A percentile compares a stretch with the other conserved stretches of the same genome.
Evolutionary conservation across 2,797 vertebrate genomes (phyloP).

Genomic region (Heterohyrax brucei): DNA sequence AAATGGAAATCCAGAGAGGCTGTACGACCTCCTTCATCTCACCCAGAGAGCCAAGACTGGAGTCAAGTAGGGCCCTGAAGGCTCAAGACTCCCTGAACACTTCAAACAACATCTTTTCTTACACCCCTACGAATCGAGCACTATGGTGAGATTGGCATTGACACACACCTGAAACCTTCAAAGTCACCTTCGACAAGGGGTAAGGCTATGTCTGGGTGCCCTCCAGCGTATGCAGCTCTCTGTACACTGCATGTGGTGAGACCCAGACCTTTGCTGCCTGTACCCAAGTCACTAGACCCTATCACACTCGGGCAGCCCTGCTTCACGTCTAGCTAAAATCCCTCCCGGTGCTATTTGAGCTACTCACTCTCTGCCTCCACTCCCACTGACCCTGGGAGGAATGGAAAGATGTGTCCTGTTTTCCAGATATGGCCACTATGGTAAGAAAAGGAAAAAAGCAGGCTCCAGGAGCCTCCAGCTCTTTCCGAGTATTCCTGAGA

Average conservation of each 20-base stretch:
- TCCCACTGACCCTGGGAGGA: neutral
- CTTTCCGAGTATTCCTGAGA: neutral
- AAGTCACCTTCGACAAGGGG: slow-evolving; percentile 95
- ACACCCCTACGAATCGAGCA: slow-evolving; percentile 92
- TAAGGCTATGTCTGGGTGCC: slow-evolving; percentile 95
- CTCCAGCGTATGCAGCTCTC: slow-evolving; percentile 93
- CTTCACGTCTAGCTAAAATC: neutral
- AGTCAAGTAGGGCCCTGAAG: neutral
- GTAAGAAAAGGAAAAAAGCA: neutral
- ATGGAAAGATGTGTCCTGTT: neutral
- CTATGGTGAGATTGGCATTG: slow-evolving; percentile 94
- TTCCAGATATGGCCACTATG: neutral
- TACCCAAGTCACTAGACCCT: neutral
- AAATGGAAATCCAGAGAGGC: neutral
- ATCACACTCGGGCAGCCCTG: neutral
- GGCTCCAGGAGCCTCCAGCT: neutral
- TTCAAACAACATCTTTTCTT: neutral
- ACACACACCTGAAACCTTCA: slow-evolving; percentile 95
- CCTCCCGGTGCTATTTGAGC: neutral
- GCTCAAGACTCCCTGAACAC: neutral
- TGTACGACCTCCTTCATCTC: neutral
- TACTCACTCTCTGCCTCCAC: neutral
- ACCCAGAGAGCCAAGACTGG: neutral
- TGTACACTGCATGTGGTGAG: slow-evolving; percentile 95
- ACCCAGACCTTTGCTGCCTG: neutral